phyloP scores from a whole-genome alignment of 2,113 vertebrate species.

The Muntiacus muntjak region DNA sequence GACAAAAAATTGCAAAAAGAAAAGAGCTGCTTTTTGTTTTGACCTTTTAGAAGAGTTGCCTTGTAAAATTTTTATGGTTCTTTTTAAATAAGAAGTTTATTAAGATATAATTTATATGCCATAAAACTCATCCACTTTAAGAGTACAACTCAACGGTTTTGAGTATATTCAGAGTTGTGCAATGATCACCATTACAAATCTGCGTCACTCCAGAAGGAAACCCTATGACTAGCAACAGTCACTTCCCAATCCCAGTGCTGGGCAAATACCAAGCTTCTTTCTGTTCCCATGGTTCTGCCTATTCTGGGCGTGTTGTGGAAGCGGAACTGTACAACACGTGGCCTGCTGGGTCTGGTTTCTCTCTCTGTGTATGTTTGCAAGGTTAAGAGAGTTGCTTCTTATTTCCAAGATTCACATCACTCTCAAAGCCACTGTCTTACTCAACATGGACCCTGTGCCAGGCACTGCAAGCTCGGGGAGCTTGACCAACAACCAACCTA shows the following conservation, averaged over 20 bases:
- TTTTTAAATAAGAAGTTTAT: neutral
- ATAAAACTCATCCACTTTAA: neutral
- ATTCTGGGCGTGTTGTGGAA: accelerated
- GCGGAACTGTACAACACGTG: accelerated
- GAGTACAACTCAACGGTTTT: accelerated
- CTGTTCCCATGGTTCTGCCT: neutral
- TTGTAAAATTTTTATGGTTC: neutral
- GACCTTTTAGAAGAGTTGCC: neutral
- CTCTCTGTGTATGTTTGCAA: neutral
- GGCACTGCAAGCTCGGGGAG: accelerated
- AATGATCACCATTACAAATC: neutral
- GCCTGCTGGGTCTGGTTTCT: neutral
- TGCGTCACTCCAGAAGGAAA: neutral
- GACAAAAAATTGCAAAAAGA: neutral
- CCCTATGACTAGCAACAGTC: neutral
- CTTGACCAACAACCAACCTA: neutral
- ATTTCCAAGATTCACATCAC: neutral
- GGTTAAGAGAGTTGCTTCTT: neutral
- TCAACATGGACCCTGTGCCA: accelerated
- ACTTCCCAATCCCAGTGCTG: neutral
- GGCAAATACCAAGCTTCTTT: neutral
- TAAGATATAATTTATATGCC: accelerated
- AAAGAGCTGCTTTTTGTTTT: neutral
- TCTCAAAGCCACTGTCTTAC: accelerated
- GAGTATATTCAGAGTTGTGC: accelerated